phyloP scores from a whole-genome alignment of 2,113 vertebrate species.

The Grammomys surdaster region DNA sequence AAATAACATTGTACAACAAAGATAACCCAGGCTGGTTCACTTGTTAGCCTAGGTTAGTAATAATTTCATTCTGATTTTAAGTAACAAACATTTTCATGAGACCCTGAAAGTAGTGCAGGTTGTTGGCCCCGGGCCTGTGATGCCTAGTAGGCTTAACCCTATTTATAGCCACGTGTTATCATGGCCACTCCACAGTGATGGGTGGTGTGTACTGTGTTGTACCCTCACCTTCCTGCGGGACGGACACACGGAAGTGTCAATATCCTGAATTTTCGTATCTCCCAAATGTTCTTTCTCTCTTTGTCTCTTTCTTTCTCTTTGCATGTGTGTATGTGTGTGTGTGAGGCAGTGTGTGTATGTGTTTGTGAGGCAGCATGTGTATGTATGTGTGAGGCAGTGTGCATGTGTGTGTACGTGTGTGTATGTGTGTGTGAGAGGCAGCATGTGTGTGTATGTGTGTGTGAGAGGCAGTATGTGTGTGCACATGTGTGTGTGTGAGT shows the following conservation, averaged over 20 bases:
- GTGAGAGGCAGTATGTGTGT: neutral
- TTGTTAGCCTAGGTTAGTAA: neutral
- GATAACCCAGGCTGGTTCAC: neutral
- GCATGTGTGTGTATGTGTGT: too few relatives aligned
- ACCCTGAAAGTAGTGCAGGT: fast-evolving
- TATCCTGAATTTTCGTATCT: neutral
- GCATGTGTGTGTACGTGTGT: neutral
- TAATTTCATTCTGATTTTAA: neutral
- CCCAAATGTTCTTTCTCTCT: neutral
- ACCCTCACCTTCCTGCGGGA: fast-evolving
- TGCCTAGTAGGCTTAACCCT: fast-evolving
- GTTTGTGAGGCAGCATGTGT: neutral
- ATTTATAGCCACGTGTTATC: fast-evolving
- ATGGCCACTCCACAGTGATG: fast-evolving
- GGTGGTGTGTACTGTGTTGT: too few relatives aligned
- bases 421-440: too few relatives aligned
- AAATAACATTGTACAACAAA: neutral
- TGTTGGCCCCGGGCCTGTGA: fast-evolving
- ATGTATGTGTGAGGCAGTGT: neutral
- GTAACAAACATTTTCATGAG: neutral
- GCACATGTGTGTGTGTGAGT: too few relatives aligned
- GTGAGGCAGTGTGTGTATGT: too few relatives aligned
- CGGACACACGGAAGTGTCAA: neutral
- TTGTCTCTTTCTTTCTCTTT: neutral
- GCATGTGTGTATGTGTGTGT: too few relatives aligned